Evolutionary conservation across 2,113 vertebrate genomes (phyloP).

Genomic region (Xenus cinereus): DNA sequence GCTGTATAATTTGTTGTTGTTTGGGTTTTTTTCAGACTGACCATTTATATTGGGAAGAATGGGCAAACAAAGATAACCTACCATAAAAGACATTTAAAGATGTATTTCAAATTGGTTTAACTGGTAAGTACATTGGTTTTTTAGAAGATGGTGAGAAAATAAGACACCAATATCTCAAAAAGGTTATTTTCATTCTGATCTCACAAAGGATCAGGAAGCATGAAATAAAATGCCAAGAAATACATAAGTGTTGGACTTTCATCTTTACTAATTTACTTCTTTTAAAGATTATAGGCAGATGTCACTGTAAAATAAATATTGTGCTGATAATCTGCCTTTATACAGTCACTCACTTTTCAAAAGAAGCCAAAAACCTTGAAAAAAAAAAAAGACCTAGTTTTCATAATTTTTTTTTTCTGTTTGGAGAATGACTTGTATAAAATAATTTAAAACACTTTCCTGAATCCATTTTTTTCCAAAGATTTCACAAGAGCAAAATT

Average conservation of each 20-base stretch:
- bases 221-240: neutral
- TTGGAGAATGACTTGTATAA: neutral
- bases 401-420: neutral
- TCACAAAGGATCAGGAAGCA: neutral
- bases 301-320: neutral
- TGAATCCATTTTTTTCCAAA: neutral
- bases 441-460: neutral
- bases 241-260: neutral
- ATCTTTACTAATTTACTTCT: neutral
- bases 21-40: neutral
- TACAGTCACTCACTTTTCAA: neutral
- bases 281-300: neutral
- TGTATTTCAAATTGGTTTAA: neutral
- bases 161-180: neutral
- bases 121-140: neutral
- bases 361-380: neutral
- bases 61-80: neutral
- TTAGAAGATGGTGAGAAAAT: neutral
- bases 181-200: neutral
- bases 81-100: neutral
- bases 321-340: neutral
- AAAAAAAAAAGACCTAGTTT: rapidly evolving
- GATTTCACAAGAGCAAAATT: neutral
- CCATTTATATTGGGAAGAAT: neutral
- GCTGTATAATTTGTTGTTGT: rapidly evolving